Conservation (phyloP, 2,797 vertebrate genomes). For the Channa striata region DNA sequence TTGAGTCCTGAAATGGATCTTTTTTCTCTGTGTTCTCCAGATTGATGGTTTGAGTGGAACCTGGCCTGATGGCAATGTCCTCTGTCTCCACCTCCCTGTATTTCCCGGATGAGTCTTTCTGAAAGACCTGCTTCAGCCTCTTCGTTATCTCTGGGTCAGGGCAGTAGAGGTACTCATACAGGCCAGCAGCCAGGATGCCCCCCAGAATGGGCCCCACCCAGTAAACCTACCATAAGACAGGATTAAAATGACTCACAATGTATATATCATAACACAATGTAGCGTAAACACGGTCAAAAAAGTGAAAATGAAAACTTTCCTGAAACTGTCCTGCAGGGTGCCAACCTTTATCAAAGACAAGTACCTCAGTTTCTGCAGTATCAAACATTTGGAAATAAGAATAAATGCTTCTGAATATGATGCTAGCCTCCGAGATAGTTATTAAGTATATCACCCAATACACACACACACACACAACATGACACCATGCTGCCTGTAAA, state of each 20-base stretch:
- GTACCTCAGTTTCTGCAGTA: slow-evolving; percentile 4
- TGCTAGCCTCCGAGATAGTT: background rate
- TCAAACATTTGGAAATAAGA: slow-evolving; percentile 12
- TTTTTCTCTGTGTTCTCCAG: slow-evolving; percentile 89
- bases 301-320: background rate
- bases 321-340: background rate
- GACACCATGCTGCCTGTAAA: slow-evolving; percentile 30
- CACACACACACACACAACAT: slow-evolving; percentile 12
- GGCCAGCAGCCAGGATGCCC: slow-evolving; percentile 88
- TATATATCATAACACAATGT: background rate
- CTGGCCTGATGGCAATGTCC: slow-evolving; percentile 86
- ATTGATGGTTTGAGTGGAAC: slow-evolving; percentile 84
- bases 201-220: slow-evolving; percentile 95
- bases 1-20: slow-evolving; percentile 83
- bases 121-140: slow-evolving; percentile 86
- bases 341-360: slow-evolving; percentile 20
- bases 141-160: slow-evolving; percentile 89
- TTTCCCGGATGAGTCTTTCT: slow-evolving; percentile 86
- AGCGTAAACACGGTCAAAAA: background rate
- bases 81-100: slow-evolving; percentile 91
- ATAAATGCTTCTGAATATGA: slow-evolving; percentile 20
- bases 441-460: slow-evolving; percentile 15
- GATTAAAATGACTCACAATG: slow-evolving; percentile 11
- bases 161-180: slow-evolving; percentile 95
- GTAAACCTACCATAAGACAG: slow-evolving; percentile 86